Base-by-base conservation (phyloP, 2,113 vertebrate genomes). In the Neofelis nebulosa region DNA sequence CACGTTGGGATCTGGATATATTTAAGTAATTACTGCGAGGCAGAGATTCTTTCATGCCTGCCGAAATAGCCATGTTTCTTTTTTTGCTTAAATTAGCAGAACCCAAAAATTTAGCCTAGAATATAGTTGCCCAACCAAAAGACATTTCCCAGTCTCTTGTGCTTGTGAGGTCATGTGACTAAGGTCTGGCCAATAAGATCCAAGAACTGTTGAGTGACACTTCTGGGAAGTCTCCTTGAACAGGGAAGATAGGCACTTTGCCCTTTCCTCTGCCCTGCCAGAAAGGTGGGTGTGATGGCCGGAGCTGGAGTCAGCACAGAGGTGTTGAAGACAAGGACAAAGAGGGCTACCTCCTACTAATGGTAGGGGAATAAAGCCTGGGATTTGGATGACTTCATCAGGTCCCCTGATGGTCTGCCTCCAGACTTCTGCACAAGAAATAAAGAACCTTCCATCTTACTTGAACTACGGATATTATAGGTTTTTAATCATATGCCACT, bases 1-100 rank as follows among this genome's bases (percentile, higher is more conserved):
- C 27, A 63, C 57, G 93, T 92, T 92, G 21, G 66, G n/a, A 92
- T 88, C 55, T 71, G 69, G 92, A 92, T 52, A 3, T 52, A 76
- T 66, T 69, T 95, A 80, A 94, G 89, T 92, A 68, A 27, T 85
- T 93, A 61, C 61, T 29, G 2, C 82, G 69, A 92, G 25, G 74
- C 36, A 48, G 68, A 69, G n/a, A 96, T 50, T 83, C 36, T 50
- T 93, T 55, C 57, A 66, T 63, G 14, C 31, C 94, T 92, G 69
- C 25, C 68, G 81, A 95, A 92, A 94, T 48, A 94, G 33, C 36
- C 57, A 95, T 63, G 92, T n/a, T 88, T 57, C 15, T 31, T 7
- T 90, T 95, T 84, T 92, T 29, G 80, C 71, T 94, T 71, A 78
- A 90, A 82, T 85, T 45, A 88, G 19, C 31, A 79, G 27, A 78